These are phyloP conservation scores for Bothrops alternatus DNA, from an alignment of 2,797 vertebrate genomes.

Conservation along the genomic window DNA sequence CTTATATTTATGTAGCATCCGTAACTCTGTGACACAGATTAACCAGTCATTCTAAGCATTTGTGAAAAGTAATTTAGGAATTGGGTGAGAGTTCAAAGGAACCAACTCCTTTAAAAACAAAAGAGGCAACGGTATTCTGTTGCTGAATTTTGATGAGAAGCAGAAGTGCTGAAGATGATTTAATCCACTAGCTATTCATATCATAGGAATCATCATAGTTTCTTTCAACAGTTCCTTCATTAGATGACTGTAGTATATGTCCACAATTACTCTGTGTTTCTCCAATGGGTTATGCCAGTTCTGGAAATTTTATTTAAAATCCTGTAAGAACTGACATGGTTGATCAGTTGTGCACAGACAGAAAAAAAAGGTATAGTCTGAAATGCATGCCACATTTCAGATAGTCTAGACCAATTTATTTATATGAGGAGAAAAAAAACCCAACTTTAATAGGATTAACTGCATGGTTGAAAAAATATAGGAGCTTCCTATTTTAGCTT, in stretches of 20 bases:
- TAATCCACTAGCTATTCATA: neutral
- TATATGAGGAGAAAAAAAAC: slow-evolving; percentile 19
- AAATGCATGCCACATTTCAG: slow-evolving; percentile 11
- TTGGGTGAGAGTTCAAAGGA: neutral
- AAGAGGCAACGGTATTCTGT: neutral
- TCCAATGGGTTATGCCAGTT: neutral
- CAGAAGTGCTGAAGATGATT: neutral
- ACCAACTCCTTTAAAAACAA: neutral
- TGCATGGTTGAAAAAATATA: slow-evolving; percentile 27
- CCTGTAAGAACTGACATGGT: neutral
- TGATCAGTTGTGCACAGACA: slow-evolving; percentile 24
- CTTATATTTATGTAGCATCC: neutral
- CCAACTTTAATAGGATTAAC: slow-evolving; percentile 48
- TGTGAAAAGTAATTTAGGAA: neutral
- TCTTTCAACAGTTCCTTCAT: neutral
- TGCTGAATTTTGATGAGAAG: neutral
- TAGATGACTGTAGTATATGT: neutral
- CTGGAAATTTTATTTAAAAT: slow-evolving; percentile 7
- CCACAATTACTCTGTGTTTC: neutral
- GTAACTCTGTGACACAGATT: neutral
- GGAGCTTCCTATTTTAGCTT: slow-evolving; percentile 22
- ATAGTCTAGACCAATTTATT: slow-evolving; percentile 20
- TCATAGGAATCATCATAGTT: neutral
- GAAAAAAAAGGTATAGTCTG: slow-evolving; percentile 10
- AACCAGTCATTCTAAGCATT: neutral